phyloP scores from a whole-genome alignment of 2,113 vertebrate genomes.

The Ceyx margarethae region DNA sequence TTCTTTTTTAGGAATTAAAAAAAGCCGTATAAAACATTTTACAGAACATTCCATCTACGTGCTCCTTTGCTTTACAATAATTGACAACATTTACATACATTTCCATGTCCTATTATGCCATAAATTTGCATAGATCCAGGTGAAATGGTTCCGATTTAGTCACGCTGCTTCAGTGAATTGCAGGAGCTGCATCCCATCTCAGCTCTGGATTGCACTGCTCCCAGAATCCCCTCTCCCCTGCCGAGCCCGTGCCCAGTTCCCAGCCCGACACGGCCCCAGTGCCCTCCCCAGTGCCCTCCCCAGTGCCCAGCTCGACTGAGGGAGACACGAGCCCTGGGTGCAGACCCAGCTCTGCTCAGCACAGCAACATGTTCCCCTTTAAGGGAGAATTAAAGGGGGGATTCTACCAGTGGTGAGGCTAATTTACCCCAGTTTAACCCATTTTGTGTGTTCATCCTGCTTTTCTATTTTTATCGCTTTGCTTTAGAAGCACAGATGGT shows the following conservation, averaged over 20 bases:
- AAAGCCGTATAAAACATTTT: conserved; percentile 35
- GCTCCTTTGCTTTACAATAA: conserved; percentile 72
- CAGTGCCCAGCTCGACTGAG: fast-evolving
- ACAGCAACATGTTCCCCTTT: neutral
- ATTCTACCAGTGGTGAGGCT: neutral
- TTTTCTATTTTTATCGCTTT: neutral
- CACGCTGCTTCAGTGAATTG: neutral
- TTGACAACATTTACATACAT: conserved; percentile 77
- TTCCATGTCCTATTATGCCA: conserved; percentile 71
- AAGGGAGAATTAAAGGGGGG: neutral
- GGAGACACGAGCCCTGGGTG: fast-evolving
- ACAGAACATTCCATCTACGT: conserved; percentile 41
- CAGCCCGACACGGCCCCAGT: fast-evolving
- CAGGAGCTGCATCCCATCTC: neutral
- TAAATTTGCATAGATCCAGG: conserved; percentile 70
- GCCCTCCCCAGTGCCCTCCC: neutral
- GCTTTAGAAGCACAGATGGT: conserved; percentile 46
- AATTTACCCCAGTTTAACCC: neutral
- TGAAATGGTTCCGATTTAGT: conserved; percentile 25
- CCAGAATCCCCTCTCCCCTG: neutral
- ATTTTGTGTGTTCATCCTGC: neutral
- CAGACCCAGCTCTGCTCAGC: neutral
- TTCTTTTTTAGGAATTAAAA: conserved; percentile 15
- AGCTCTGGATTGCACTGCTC: neutral
- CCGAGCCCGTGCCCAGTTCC: neutral